A percentile compares a stretch with the other conserved stretches of the same genome.
phyloP scores from a whole-genome alignment of 1,140 invertebrate species.

The Lanistes nyassanus region DNA sequence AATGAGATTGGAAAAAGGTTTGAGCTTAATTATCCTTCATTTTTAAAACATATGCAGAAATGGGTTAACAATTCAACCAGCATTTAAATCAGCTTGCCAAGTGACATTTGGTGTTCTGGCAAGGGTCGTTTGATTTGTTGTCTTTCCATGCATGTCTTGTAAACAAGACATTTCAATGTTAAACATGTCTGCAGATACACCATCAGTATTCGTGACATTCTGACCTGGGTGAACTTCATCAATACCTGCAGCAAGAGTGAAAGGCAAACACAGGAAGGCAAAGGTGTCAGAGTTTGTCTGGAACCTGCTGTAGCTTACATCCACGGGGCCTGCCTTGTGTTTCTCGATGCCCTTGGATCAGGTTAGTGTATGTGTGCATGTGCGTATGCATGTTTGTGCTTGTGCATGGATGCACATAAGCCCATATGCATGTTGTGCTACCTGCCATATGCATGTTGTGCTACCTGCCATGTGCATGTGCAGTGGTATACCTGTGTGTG shows the following conservation, averaged over 20 bases:
- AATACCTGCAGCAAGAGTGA: slow-evolving; percentile 63
- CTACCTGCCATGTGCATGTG: no score
- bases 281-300: slow-evolving; percentile 21
- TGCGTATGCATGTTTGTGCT: no score
- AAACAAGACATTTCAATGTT: not conserved
- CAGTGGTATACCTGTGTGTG: no score
- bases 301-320: slow-evolving; percentile 71
- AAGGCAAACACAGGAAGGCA: slow-evolving; percentile 15
- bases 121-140: no score
- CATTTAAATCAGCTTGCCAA: no score
- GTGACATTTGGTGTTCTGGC: no score
- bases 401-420: no score
- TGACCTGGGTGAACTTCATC: slow-evolving; percentile 94
- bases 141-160: no score
- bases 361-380: slow-evolving; percentile 40
- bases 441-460: not conserved
- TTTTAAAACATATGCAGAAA: no score
- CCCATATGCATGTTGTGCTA: no score
- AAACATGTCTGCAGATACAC: slow-evolving; percentile 57
- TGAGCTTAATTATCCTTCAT: not conserved
- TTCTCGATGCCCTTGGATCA: slow-evolving; percentile 87
- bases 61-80: no score
- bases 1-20: slow-evolving; percentile 78
- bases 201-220: slow-evolving; percentile 91
- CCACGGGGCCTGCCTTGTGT: slow-evolving; percentile 90